phyloP scores from a whole-genome alignment of 1,140 invertebrate genomes.

The Drosophila leontia region DNA sequence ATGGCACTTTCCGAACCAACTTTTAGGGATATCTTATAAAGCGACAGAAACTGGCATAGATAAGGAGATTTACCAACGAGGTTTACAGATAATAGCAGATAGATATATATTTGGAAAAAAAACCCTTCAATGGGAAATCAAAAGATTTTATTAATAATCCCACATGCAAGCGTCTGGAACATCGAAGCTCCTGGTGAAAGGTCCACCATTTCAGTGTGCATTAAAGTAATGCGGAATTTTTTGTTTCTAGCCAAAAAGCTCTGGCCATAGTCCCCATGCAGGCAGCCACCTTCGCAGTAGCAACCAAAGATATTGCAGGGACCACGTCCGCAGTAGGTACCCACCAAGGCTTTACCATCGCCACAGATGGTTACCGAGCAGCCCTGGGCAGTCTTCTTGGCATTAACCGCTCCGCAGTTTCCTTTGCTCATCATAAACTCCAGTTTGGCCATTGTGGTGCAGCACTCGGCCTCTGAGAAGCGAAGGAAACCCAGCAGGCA shows the following conservation, averaged over 20 bases:
- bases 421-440: background rate
- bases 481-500: background rate
- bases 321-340: slow-evolving; percentile 1
- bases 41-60: slow-evolving; percentile 1
- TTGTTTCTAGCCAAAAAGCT: background rate
- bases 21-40: slow-evolving; percentile 8
- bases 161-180: too few relatives aligned
- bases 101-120: too few relatives aligned
- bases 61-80: background rate
- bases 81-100: too few relatives aligned
- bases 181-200: accelerated
- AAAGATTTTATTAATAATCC: too few relatives aligned
- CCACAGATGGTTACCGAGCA: slow-evolving; percentile 3
- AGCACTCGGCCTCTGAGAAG: background rate
- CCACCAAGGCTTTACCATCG: background rate
- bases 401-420: background rate
- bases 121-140: too few relatives aligned
- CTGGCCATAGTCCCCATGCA: background rate
- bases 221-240: background rate
- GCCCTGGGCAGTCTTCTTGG: background rate
- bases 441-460: background rate
- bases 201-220: background rate
- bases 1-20: slow-evolving; percentile 46
- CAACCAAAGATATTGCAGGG: slow-evolving; percentile 23
- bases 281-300: slow-evolving; percentile 7